These are phyloP conservation scores for Agapostemon virescens DNA, from an alignment of 2,888 invertebrate genomes.

Conservation along the genomic window DNA sequence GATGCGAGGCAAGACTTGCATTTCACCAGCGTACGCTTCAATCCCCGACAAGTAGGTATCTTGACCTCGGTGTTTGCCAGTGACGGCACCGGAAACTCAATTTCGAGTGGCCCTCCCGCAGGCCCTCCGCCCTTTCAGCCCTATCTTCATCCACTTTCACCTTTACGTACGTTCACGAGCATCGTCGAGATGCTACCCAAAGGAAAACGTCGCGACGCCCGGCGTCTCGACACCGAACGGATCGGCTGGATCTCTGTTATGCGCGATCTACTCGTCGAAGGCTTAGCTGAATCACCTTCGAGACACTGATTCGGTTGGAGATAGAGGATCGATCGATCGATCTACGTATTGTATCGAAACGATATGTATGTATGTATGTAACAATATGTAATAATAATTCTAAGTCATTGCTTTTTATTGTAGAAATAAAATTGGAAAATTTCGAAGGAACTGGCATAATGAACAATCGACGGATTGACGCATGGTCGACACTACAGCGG, in stretches of 20 bases:
- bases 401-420: not conserved
- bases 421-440: not conserved
- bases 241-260: slow-evolving; percentile 25
- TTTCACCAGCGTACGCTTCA: slow-evolving; percentile 44
- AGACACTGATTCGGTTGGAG: slow-evolving; percentile 22
- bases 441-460: too few relatives aligned
- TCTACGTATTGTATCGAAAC: not conserved
- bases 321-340: slow-evolving; percentile 1
- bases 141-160: slow-evolving; percentile 37
- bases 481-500: not conserved
- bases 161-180: slow-evolving; percentile 45
- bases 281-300: slow-evolving; percentile 16
- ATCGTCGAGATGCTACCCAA: slow-evolving; percentile 52
- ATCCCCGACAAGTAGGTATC: slow-evolving; percentile 56
- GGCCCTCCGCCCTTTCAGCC: slow-evolving; percentile 54
- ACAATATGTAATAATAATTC: too few relatives aligned
- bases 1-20: slow-evolving; percentile 34
- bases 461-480: not conserved
- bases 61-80: slow-evolving; percentile 63
- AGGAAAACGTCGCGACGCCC: slow-evolving; percentile 47
- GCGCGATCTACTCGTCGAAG: not conserved
- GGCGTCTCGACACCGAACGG: slow-evolving; percentile 1
- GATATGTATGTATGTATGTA: too few relatives aligned
- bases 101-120: slow-evolving; percentile 57
- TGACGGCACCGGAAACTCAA: slow-evolving; percentile 57